Conservation (phyloP, 2,888 invertebrate genomes). For the Tenthredo livida region DNA sequence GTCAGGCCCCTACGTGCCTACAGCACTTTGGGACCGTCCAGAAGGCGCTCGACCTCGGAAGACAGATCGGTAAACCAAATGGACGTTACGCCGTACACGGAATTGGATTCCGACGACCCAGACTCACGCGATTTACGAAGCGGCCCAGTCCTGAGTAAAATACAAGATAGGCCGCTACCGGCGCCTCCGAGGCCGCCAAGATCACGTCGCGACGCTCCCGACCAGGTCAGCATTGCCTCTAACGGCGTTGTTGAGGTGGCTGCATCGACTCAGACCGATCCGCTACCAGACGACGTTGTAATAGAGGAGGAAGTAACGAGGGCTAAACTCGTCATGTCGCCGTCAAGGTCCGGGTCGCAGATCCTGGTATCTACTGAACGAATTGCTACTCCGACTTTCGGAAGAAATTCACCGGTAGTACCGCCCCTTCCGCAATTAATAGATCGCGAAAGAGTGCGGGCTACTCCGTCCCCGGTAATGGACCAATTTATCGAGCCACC, state of each 20-base stretch:
- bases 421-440: constrained; percentile 44
- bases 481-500: constrained; percentile 24
- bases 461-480: constrained; percentile 53
- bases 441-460: constrained; percentile 54
- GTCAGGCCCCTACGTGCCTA: constrained; percentile 82
- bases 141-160: constrained; percentile 88
- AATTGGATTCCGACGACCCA: constrained; percentile 80
- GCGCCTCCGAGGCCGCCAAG: constrained; percentile 93
- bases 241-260: constrained; percentile 83
- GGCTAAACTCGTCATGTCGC: constrained; percentile 72
- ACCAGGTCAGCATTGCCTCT: constrained; percentile 59
- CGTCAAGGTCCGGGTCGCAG: constrained; percentile 73
- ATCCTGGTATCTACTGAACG: constrained; percentile 74
- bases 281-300: constrained; percentile 87
- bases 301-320: constrained; percentile 75
- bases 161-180: constrained; percentile 92
- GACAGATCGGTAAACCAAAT: constrained; percentile 51
- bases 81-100: constrained; percentile 81
- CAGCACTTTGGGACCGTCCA: constrained; percentile 81
- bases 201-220: constrained; percentile 77
- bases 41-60: constrained; percentile 77
- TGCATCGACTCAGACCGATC: constrained; percentile 92
- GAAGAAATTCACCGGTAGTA: constrained; percentile 30
- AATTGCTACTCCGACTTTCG: constrained; percentile 68
- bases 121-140: constrained; percentile 83